phyloP scores from a whole-genome alignment of 2,888 invertebrate genomes.

The Chironomus tentans region DNA sequence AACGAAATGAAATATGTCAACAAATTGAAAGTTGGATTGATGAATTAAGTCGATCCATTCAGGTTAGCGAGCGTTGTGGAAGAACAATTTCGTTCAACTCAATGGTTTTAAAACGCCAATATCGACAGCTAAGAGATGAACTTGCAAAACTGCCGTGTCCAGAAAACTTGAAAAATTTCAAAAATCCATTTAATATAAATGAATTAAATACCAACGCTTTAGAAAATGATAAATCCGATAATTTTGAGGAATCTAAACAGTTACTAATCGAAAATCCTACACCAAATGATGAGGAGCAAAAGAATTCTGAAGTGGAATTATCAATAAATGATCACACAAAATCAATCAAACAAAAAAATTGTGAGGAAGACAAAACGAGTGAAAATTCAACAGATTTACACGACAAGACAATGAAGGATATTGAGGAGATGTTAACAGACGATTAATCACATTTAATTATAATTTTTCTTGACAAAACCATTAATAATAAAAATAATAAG shows the following conservation, averaged over 20 bases:
- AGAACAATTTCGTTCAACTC: constrained; percentile 68
- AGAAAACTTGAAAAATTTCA: constrained; percentile 61
- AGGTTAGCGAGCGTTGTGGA: constrained; percentile 60
- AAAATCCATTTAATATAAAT: constrained; percentile 47
- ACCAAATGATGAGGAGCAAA: neutral
- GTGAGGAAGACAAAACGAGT: too few relatives aligned
- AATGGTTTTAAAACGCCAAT: constrained; percentile 68
- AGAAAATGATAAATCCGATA: neutral
- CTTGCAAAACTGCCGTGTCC: constrained; percentile 76
- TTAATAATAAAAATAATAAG: too few relatives aligned
- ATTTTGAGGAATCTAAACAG: neutral
- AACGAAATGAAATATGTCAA: constrained; percentile 77
- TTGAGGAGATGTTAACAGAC: constrained; percentile 10
- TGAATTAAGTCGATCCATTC: constrained; percentile 66
- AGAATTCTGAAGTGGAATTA: neutral
- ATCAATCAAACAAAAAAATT: too few relatives aligned
- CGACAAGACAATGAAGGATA: constrained; percentile 6
- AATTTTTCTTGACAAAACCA: too few relatives aligned
- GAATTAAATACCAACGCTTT: constrained; percentile 25
- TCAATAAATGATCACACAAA: neutral
- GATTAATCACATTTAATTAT: neutral
- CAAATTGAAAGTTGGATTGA: constrained; percentile 87
- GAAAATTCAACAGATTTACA: neutral
- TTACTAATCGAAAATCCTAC: neutral
- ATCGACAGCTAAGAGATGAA: constrained; percentile 76